These are phyloP conservation scores for Pollenia amentaria DNA, from an alignment of 2,888 invertebrate genomes.

Conservation along the genomic window DNA sequence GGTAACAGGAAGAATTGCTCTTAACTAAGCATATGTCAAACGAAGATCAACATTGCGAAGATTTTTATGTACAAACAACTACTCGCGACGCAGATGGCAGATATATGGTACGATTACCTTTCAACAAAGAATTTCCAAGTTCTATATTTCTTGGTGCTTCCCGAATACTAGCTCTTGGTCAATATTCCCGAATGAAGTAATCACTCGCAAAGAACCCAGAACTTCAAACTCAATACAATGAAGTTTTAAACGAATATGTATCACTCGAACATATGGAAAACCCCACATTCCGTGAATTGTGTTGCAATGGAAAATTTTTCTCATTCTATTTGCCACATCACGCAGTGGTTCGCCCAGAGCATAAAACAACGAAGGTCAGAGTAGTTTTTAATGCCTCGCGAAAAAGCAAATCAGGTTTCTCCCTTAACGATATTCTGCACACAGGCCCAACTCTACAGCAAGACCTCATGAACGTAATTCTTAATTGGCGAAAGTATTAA, in stretches of 20 bases:
- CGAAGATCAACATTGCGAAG: slow-evolving; percentile 34
- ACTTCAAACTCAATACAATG: slow-evolving; percentile 2
- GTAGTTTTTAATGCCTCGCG: neutral
- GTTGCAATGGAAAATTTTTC: slow-evolving; percentile 52
- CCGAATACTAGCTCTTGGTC: neutral
- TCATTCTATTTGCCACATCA: neutral
- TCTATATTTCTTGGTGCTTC: neutral
- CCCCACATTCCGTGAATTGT: slow-evolving; percentile 13
- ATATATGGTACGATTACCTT: slow-evolving; percentile 23
- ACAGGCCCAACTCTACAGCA: slow-evolving; percentile 67
- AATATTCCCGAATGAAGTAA: neutral
- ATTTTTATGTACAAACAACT: slow-evolving; percentile 25
- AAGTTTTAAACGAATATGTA: slow-evolving; percentile 44
- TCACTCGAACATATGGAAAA: slow-evolving; percentile 42
- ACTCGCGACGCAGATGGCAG: neutral
- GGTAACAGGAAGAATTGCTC: slow-evolving; percentile 34
- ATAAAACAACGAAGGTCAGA: too few relatives aligned
- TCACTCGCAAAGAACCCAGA: slow-evolving; percentile 1
- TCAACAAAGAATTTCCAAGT: slow-evolving; percentile 9
- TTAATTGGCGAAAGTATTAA: slow-evolving; percentile 53
- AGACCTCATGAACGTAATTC: slow-evolving; percentile 1
- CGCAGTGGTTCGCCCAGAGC: too few relatives aligned
- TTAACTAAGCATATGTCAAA: neutral
- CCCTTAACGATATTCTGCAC: slow-evolving; percentile 40
- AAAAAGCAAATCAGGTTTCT: neutral